These are phyloP conservation scores for Pseudachorutes palmiensis DNA, from an alignment of 1,140 invertebrate species.

Conservation along the genomic window DNA sequence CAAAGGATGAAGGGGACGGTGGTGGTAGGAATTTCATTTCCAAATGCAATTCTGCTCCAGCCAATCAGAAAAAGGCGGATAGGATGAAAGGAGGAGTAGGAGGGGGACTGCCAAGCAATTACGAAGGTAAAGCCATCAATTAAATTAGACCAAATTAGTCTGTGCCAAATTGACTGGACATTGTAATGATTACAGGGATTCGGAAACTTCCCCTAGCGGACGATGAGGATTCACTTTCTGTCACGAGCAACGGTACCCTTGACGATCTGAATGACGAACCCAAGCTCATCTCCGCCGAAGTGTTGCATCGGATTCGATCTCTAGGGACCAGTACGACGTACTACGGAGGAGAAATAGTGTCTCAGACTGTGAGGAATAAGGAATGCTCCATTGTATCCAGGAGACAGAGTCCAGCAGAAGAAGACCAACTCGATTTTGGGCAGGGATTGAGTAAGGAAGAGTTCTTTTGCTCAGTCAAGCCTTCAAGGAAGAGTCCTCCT, in stretches of 20 bases:
- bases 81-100: background rate
- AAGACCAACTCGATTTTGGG: constrained; percentile 41
- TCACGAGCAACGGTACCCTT: background rate
- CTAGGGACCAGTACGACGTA: constrained; percentile 77
- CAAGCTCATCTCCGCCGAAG: constrained; percentile 53
- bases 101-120: background rate
- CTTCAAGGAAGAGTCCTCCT: background rate
- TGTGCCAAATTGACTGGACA: background rate
- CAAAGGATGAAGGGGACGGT: constrained; percentile 16
- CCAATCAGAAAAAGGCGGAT: background rate
- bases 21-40: background rate
- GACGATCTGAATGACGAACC: constrained; percentile 17
- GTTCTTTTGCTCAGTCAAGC: background rate
- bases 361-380: constrained; percentile 55
- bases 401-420: constrained; percentile 5
- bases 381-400: constrained; percentile 50
- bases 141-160: background rate
- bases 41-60: background rate
- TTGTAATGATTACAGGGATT: background rate
- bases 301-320: constrained; percentile 74
- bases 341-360: constrained; percentile 68
- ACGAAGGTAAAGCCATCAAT: background rate
- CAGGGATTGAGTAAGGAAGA: constrained; percentile 33
- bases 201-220: background rate
- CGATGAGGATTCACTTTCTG: background rate